Conservation (phyloP, 2,113 vertebrate genomes). For the Austrofundulus limnaeus region DNA sequence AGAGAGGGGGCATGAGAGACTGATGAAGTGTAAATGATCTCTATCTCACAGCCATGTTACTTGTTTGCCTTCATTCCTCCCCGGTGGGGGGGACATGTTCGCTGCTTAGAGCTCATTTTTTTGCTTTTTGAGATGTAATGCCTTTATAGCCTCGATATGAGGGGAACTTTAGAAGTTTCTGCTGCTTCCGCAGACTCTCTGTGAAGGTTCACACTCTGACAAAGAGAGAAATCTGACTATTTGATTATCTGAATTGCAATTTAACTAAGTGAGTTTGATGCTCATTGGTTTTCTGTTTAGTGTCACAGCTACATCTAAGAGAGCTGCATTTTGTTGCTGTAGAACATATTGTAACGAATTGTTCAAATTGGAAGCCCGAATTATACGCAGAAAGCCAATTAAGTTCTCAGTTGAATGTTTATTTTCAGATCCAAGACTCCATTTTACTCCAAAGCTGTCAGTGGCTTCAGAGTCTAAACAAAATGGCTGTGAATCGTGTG, state of each 20-base stretch:
- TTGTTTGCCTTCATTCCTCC: slow-evolving; percentile 23
- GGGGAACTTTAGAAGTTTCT: slow-evolving; percentile 26
- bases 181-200: slow-evolving; percentile 26
- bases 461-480: too few species aligned
- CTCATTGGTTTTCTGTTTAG: slow-evolving; percentile 4
- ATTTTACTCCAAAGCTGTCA: too few species aligned
- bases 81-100: slow-evolving; percentile 2
- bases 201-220: slow-evolving; percentile 46
- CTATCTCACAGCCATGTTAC: slow-evolving; percentile 17
- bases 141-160: slow-evolving; percentile 17
- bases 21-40: slow-evolving; percentile 64
- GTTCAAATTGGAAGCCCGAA: too few species aligned
- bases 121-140: slow-evolving; percentile 30
- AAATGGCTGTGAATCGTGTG: too few species aligned
- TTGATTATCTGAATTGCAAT: too few species aligned
- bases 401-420: too few species aligned
- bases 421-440: too few species aligned
- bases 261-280: slow-evolving; percentile 5
- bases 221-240: too few species aligned
- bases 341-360: too few species aligned
- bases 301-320: too few species aligned
- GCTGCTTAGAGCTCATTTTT: slow-evolving; percentile 29
- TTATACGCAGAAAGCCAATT: too few species aligned
- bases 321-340: too few species aligned
- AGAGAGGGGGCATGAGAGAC: slow-evolving; percentile 21